Conservation (phyloP, 1,140 invertebrate genomes). For the Atopsyche davidsoni region DNA sequence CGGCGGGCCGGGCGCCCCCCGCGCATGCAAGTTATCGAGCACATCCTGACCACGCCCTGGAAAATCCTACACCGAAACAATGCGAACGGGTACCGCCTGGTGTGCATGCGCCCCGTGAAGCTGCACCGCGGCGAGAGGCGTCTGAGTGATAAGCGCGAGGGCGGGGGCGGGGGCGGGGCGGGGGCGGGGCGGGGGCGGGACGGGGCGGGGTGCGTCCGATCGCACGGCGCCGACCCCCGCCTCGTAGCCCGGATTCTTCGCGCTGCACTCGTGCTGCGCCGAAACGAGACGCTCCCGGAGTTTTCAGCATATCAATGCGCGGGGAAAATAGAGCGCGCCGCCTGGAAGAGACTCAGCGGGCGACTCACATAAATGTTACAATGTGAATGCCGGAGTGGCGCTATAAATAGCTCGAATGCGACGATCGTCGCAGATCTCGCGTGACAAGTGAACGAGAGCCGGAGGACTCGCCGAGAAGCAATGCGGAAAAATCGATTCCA, state of each 20-base stretch:
- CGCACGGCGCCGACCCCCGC: neutral
- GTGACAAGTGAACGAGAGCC: constrained; percentile 12
- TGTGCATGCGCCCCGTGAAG: neutral
- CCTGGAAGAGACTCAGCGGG: too few species aligned
- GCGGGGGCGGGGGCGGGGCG: neutral
- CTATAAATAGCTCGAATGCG: constrained; percentile 14
- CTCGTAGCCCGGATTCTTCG: too few species aligned
- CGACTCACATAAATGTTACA: constrained; percentile 8
- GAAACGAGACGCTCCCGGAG: too few species aligned
- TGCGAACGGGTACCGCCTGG: neutral
- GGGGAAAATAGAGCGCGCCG: too few species aligned
- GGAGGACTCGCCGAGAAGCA: too few species aligned
- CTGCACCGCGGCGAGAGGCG: neutral
- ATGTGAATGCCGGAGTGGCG: constrained; percentile 12
- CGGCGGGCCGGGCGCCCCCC: neutral
- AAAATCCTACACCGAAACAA: constrained; percentile 13
- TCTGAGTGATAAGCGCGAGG: neutral
- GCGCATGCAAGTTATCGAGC: constrained; percentile 20
- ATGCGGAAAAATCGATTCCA: too few species aligned
- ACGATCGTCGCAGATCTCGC: constrained; percentile 11
- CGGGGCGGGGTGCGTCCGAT: neutral
- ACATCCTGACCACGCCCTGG: constrained; percentile 1
- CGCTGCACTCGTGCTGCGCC: too few species aligned
- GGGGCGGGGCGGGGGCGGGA: neutral
- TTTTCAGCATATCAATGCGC: too few species aligned